phyloP scores from a whole-genome alignment of 2,797 vertebrate genomes.

The Poecile montanus region DNA sequence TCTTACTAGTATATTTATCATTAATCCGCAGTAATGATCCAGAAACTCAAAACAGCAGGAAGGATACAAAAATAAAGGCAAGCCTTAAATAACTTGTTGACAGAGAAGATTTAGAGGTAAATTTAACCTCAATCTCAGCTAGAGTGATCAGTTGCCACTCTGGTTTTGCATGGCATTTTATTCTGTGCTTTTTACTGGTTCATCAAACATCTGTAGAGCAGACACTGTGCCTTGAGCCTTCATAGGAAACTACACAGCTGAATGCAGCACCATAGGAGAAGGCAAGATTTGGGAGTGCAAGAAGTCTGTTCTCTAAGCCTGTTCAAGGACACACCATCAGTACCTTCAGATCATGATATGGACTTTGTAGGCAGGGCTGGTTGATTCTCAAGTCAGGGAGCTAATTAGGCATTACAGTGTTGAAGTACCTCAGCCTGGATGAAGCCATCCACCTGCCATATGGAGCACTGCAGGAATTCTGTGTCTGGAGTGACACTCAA shows the following conservation, averaged over 20 bases:
- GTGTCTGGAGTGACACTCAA: not conserved
- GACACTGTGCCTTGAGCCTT: not conserved
- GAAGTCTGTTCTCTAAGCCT: not conserved
- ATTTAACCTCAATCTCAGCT: not conserved
- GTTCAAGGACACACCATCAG: not conserved
- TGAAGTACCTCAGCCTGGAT: not conserved
- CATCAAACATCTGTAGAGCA: not conserved
- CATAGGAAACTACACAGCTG: not conserved
- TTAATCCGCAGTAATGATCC: conserved; percentile 50
- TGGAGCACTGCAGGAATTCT: not conserved
- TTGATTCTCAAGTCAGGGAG: not conserved
- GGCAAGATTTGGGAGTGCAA: not conserved
- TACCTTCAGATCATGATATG: not conserved
- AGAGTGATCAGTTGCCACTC: not conserved
- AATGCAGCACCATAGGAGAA: not conserved
- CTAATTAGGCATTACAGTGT: not conserved
- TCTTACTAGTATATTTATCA: conserved; percentile 51
- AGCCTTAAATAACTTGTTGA: conserved; percentile 63
- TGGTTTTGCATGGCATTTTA: not conserved
- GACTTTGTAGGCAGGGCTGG: not conserved
- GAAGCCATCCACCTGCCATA: not conserved
- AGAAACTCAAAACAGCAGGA: conserved; percentile 60
- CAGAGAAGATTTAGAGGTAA: conserved; percentile 4
- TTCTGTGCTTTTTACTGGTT: not conserved
- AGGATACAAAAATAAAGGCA: conserved; percentile 54